Base-by-base conservation (phyloP, 37 sponge, comb jelly and placozoan species). In the Haliclona indistincta region DNA sequence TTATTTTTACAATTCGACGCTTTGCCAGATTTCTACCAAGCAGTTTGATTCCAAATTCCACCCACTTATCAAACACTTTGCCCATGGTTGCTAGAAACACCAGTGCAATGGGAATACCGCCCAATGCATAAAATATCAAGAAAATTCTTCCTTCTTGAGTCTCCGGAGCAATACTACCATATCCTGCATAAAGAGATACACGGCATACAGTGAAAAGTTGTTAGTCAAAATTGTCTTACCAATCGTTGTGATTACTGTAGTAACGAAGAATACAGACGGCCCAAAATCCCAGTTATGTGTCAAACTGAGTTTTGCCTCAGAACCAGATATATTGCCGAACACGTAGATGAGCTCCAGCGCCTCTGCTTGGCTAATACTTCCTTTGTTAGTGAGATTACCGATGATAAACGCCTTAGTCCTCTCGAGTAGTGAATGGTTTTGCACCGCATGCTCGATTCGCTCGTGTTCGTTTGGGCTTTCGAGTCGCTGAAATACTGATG, bases 31-130 rank as follows among this genome's bases (percentile, higher is more conserved):
- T n/a, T 29, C 26, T 42, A 29, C 66, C 22, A 20, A 77, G 44
- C 29, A 19, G 19, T 4, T 66, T 39, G 11, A 72, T 17, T 17
- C 53, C 8, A 20, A 4, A 13, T 19, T 80, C 63, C 30, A 76
- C 2, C 4, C n/a, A 25, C 15, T 73, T 64, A 40, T 43, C 49
- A 8, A 83, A 49, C 20, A 81, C 40, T 19, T 41, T 20, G 17
- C 93, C 93, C 1, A 93, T 23, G 37, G 38, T 30, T 20, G 58
- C 61, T 29, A 93, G 79, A 70, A 83, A 79, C 61, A 66, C 29
- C 15, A 84, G 73, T 20, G 87, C 60, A 3, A 90, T 41, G 10
- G 95, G 95, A 36, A 94, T 94, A 42, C 95, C 95, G 53, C 86
- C 63, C 51, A 94, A 11, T 32, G 91, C 91, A 55, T 83, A 94